Evolutionary conservation across 2,797 vertebrate species (phyloP), one percentile per base, ranked within the genome.

Genomic region (Macropodus opercularis): DNA sequence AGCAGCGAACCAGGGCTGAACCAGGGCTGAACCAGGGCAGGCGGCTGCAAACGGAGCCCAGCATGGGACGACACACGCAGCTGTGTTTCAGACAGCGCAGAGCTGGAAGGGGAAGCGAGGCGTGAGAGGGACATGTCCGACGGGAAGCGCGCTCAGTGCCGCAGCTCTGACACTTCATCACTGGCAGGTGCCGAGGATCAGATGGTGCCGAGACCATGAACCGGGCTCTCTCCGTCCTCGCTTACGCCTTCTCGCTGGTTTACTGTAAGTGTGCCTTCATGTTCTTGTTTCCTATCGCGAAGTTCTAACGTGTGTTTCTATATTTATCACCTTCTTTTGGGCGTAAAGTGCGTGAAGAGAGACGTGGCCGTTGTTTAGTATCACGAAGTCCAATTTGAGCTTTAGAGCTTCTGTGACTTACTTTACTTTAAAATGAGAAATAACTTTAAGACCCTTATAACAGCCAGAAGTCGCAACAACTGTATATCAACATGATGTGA

Each of bases 191-290:
- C 54, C 27, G 58, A 48, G 50, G 80, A 88, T 43, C 77, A 67
- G 72, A 85, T 85, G 82, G 53, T 85, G 74, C 63, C 50, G 75
- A 71, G 35, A 86, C 72, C 52, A 93, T 94, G 93, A 89, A 64
- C 69, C 80, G 79, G 58, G 69, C 61, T 73, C 73, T 91, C 13
- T 46, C 76, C 70, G 47, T 88, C 66, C 61, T 91, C 75, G 81
- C 83, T 29, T 92, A 58, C 87, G 48, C 90, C 23, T 49, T 89
- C 44, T 76, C 60, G 52, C 63, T 92, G 48, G 32, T 90, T 42
- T 76, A 84, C 48, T 86, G 93, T 94, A 85, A 93, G 92, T 92
- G 27, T 53, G 13, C 24, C 4, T 72, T 69, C 44, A 3, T 35
- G 54, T 62, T 42, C n/a, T 43, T 21, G 5, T 1, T 5, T 8